phyloP scores from a whole-genome alignment of 2,888 invertebrate species.

The Parnassius smintheus region DNA sequence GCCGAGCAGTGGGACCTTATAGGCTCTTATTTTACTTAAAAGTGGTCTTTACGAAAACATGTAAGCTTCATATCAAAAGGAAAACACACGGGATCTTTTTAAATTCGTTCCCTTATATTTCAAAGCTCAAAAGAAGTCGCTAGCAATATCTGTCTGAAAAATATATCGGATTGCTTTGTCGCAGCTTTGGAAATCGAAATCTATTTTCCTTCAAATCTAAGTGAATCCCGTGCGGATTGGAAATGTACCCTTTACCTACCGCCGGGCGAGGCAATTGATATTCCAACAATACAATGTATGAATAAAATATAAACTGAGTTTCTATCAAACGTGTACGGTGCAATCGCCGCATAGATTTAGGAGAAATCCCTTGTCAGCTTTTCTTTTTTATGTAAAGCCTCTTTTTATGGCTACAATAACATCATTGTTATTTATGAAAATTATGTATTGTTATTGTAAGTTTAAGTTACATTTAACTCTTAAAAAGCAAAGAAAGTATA shows the following conservation, averaged over 20 bases:
- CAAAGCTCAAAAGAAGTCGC: constrained; percentile 82
- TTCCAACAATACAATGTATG: constrained; percentile 82
- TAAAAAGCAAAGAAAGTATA: too few species aligned
- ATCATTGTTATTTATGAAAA: background rate
- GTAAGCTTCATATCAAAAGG: constrained; percentile 40
- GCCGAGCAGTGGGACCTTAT: too few species aligned
- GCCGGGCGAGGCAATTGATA: constrained; percentile 81
- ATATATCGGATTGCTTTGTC: constrained; percentile 82
- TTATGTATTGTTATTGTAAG: too few species aligned
- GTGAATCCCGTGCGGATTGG: constrained; percentile 82
- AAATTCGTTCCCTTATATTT: constrained; percentile 78
- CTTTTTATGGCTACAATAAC: constrained; percentile 22
- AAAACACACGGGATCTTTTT: constrained; percentile 66
- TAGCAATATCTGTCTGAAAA: constrained; percentile 82
- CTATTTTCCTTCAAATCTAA: constrained; percentile 82
- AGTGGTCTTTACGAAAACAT: constrained; percentile 1
- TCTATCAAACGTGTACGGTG: constrained; percentile 71
- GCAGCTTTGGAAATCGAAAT: constrained; percentile 81
- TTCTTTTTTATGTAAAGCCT: constrained; percentile 39
- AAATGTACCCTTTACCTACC: constrained; percentile 82
- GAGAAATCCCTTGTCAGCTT: constrained; percentile 55
- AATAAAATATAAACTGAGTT: constrained; percentile 81
- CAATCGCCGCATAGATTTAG: constrained; percentile 67
- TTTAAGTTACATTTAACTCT: too few species aligned
- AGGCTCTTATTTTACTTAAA: too few species aligned